Evolutionary conservation across 2,113 vertebrate genomes (phyloP).

Genomic region (Raphicerus campestris): DNA sequence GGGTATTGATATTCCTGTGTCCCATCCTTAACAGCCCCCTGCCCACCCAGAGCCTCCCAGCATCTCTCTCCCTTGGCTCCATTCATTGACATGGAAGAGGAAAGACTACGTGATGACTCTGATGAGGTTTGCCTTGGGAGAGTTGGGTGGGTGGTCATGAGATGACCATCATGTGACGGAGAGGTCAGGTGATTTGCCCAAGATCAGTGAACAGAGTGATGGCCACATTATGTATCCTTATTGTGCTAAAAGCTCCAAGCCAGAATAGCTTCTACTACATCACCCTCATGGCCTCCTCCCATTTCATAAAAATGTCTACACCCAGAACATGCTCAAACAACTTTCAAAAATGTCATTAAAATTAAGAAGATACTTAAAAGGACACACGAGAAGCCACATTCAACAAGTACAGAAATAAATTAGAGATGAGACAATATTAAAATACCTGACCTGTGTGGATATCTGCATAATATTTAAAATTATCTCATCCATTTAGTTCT

Average conservation of each 20-base stretch:
- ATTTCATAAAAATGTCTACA: constrained; percentile 48
- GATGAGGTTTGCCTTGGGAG: background rate
- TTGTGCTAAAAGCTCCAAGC: constrained; percentile 7
- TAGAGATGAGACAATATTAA: constrained; percentile 70
- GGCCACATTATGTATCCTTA: background rate
- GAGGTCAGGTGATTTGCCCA: background rate
- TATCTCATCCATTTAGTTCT: constrained; percentile 71
- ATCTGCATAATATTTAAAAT: constrained; percentile 71
- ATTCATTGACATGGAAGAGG: background rate
- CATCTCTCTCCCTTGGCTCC: background rate
- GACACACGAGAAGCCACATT: constrained; percentile 59
- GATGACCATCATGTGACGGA: background rate
- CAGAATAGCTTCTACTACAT: constrained; percentile 57
- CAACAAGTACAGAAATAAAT: constrained; percentile 73
- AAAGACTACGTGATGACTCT: too few species aligned
- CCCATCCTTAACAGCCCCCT: background rate
- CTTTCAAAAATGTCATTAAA: constrained; percentile 73
- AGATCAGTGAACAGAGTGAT: background rate
- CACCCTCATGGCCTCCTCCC: constrained; percentile 37
- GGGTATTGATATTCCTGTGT: background rate
- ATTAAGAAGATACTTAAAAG: constrained; percentile 74
- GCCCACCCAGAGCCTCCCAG: background rate
- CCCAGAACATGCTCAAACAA: constrained; percentile 45
- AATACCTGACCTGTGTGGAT: constrained; percentile 70
- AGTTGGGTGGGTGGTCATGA: background rate